A percentile compares a stretch with the other conserved stretches of the same genome.
Conservation (phyloP, 1,140 invertebrate species). For the Drosophila tsacasi region DNA sequence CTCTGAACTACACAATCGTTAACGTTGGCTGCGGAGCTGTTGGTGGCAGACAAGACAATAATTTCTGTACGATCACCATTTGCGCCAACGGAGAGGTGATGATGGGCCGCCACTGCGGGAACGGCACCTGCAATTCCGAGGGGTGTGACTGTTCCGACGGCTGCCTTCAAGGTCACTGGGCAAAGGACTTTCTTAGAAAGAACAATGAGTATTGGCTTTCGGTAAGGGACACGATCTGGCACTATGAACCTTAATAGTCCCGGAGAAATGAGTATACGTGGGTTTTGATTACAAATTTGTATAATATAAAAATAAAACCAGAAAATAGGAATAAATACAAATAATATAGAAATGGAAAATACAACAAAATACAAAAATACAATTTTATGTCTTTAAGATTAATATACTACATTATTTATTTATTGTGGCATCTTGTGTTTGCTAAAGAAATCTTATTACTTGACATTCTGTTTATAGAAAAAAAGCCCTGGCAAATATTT, state of each 20-base stretch:
- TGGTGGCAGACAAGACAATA: background rate
- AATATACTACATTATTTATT: too few relatives aligned
- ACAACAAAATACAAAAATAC: too few relatives aligned
- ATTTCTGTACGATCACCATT: slow-evolving; percentile 8
- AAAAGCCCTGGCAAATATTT: too few relatives aligned
- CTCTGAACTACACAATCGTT: background rate
- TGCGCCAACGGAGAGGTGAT: slow-evolving; percentile 23
- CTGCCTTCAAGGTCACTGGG: slow-evolving; percentile 9
- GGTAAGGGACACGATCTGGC: background rate
- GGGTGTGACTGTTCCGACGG: slow-evolving; percentile 13
- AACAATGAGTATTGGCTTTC: background rate
- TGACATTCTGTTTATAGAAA: too few relatives aligned
- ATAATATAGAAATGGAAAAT: background rate
- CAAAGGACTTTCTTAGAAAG: background rate
- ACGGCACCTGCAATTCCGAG: slow-evolving; percentile 9
- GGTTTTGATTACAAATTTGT: background rate
- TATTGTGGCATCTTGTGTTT: too few relatives aligned
- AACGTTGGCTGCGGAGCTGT: slow-evolving; percentile 3
- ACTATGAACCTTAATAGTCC: background rate
- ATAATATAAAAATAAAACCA: too few relatives aligned
- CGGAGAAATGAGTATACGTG: background rate
- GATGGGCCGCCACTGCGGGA: slow-evolving; percentile 20
- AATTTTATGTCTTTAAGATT: too few relatives aligned
- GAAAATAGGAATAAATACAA: background rate
- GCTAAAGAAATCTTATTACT: too few relatives aligned